A percentile compares a stretch with the other conserved stretches of the same genome.
phyloP scores from a whole-genome alignment of 30 jellyfish, hydroid and myxozoan species.

The Aurelia aurita complex sp. Pacific region DNA sequence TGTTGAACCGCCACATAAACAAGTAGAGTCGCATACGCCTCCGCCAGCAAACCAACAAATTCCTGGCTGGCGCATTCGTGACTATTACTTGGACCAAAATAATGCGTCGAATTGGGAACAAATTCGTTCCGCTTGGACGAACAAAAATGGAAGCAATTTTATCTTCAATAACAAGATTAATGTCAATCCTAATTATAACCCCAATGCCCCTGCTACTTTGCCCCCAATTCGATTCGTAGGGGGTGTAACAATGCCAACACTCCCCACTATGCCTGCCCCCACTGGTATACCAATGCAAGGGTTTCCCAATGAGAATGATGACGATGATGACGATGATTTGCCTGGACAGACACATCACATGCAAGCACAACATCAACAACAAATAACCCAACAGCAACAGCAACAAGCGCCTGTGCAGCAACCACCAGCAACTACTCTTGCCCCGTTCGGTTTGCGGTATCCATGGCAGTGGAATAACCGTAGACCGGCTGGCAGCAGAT shows the following conservation, averaged over 20 bases:
- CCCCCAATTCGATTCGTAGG: conserved; percentile 47
- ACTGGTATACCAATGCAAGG: conserved; percentile 48
- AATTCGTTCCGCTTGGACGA: conserved; percentile 70
- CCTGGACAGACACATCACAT: no score
- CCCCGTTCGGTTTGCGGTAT: conserved; percentile 44
- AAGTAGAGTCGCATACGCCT: conserved; percentile 8
- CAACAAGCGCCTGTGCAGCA: conserved; percentile 20
- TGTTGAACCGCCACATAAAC: background rate
- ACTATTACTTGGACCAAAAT: conserved; percentile 50
- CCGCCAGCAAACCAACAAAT: conserved; percentile 2
- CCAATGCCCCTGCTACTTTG: conserved; percentile 8
- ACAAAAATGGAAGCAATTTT: conserved; percentile 41
- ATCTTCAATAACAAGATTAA: conserved; percentile 48
- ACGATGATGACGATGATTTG: conserved; percentile 41
- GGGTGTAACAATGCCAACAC: conserved; percentile 54
- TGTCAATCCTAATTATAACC: conserved; percentile 41
- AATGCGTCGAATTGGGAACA: conserved; percentile 69
- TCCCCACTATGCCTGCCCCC: conserved; percentile 62
- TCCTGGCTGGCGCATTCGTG: conserved; percentile 69
- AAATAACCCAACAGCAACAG: conserved; percentile 22
- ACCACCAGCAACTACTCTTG: conserved; percentile 18
- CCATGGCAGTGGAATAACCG: conserved; percentile 78
- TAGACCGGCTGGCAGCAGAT: conserved; percentile 29
- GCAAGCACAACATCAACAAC: background rate
- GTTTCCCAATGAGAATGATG: conserved; percentile 25